A percentile compares a stretch with the other conserved stretches of the same genome.
Evolutionary conservation across 2,888 invertebrate species (phyloP).

Genomic region (Drosophila rubida): DNA sequence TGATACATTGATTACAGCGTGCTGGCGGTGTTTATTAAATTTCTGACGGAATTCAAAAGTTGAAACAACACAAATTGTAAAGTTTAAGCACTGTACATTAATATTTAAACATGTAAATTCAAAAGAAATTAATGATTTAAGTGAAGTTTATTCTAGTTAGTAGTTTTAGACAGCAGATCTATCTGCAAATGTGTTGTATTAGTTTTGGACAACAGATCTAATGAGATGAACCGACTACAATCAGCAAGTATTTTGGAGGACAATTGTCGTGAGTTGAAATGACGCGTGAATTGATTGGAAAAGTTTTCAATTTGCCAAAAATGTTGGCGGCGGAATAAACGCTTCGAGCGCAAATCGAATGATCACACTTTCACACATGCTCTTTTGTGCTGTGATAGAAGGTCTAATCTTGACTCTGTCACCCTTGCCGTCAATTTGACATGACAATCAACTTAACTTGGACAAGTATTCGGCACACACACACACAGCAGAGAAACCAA

Average conservation of each 20-base stretch:
- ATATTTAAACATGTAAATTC: too few species aligned
- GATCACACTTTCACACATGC: background rate
- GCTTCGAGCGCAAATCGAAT: background rate
- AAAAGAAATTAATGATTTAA: too few species aligned
- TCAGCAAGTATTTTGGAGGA: background rate
- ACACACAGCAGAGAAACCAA: conserved; percentile 2
- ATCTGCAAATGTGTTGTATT: too few species aligned
- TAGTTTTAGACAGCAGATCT: too few species aligned
- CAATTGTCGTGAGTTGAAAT: background rate
- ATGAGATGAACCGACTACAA: background rate
- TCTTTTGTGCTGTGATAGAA: conserved; percentile 19
- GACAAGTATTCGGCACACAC: conserved; percentile 46
- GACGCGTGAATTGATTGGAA: background rate
- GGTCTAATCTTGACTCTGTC: conserved; percentile 42
- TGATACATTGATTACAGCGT: background rate
- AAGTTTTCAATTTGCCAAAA: conserved; percentile 1
- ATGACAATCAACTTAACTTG: conserved; percentile 67
- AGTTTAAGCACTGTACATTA: too few species aligned
- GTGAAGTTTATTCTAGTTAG: too few species aligned
- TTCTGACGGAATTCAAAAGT: background rate
- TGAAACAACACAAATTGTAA: background rate
- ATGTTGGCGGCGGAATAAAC: background rate
- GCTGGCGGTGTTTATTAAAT: background rate
- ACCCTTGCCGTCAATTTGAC: conserved; percentile 49
- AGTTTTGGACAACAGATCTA: background rate